Conservation (phyloP, 2,113 vertebrate genomes). For the Aspiorhynchus laticeps region DNA sequence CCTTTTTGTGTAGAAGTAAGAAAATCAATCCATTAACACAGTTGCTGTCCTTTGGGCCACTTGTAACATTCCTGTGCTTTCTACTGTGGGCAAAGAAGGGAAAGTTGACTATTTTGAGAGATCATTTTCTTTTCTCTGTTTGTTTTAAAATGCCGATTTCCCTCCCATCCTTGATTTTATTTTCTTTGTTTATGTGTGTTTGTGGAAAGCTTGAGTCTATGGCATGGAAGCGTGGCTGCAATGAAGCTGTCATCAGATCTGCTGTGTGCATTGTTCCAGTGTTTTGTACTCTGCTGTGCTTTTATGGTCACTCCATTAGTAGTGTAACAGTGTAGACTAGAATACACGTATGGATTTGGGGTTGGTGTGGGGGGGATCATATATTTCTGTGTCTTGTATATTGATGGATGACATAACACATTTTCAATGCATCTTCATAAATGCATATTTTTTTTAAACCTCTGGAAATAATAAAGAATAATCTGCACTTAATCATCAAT, state of each 20-base stretch:
- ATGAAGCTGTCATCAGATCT: conserved; percentile 2
- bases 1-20: neutral
- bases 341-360: neutral
- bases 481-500: neutral
- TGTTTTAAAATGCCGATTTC: neutral
- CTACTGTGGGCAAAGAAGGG: conserved; percentile 15
- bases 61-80: conserved; percentile 14
- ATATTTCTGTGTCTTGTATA: conserved; percentile 12
- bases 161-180: neutral
- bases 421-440: neutral
- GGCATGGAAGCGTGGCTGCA: neutral
- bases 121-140: neutral
- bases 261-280: neutral
- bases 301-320: conserved; percentile 1
- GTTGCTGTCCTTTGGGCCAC: conserved; percentile 15
- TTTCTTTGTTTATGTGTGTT: neutral
- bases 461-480: neutral
- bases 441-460: neutral
- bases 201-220: neutral
- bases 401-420: neutral
- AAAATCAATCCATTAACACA: neutral
- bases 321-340: neutral
- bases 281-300: neutral
- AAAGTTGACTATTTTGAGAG: conserved; percentile 33
- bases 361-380: neutral